Evolutionary conservation across 2,888 invertebrate species (phyloP).

Genomic region (Caenorhabditis sp.): DNA sequence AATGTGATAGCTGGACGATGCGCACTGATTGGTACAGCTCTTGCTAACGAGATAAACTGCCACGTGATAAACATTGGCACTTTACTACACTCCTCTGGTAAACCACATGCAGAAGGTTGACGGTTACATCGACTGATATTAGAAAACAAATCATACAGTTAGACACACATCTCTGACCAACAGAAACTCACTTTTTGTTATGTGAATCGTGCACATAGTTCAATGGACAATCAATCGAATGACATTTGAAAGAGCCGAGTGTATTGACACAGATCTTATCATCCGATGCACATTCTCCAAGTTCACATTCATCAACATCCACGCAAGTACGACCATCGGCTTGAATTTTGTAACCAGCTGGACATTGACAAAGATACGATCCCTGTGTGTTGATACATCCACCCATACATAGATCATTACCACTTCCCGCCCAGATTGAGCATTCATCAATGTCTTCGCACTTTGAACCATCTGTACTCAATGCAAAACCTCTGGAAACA

Average conservation of each 20-base stretch:
- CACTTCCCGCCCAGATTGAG: conserved; percentile 79
- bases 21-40: conserved; percentile 76
- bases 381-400: conserved; percentile 70
- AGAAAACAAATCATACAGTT: conserved; percentile 1
- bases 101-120: conserved; percentile 77
- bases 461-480: conserved; percentile 78
- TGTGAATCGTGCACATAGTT: conserved; percentile 83
- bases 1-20: conserved; percentile 86
- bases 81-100: conserved; percentile 69
- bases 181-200: conserved; percentile 81
- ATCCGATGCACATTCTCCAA: conserved; percentile 73
- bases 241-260: conserved; percentile 87
- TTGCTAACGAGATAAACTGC: conserved; percentile 90
- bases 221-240: conserved; percentile 83
- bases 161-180: background rate
- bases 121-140: conserved; percentile 58
- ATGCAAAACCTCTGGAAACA: conserved; percentile 78
- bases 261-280: conserved; percentile 88
- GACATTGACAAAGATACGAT: conserved; percentile 68
- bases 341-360: conserved; percentile 65
- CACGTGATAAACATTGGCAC: conserved; percentile 85
- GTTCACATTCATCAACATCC: conserved; percentile 81
- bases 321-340: conserved; percentile 72
- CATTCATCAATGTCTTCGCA: conserved; percentile 86
- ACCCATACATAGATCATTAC: conserved; percentile 71